Base-by-base conservation (phyloP, 2,113 vertebrate species). In the pig (Sus scrofa) region DNA sequence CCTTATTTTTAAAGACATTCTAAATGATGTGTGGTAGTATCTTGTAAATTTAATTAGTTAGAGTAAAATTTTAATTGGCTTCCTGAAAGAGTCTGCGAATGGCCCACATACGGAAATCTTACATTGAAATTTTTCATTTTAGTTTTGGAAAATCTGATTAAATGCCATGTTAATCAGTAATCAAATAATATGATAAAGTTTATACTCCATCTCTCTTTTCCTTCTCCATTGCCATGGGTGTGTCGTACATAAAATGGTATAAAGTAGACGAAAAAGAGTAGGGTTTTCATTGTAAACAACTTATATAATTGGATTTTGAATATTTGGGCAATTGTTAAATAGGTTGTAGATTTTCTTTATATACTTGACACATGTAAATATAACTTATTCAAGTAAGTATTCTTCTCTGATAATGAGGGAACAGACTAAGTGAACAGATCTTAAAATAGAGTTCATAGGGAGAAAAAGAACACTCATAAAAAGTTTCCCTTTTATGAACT, bases 1-100 rank as follows among this genome's bases (percentile, higher is more conserved):
- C 34, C 70, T 91, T 63, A 56, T 39, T 58, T 93, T 84, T 75
- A 90, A 86, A 60, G 20, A n/a, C 11, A 74, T 87, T 82, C 56
- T 78, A 37, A 68, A 81, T n/a, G 2, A 3, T 58, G 20, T 44
- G 5, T 56, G 54, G 32, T 60, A 37, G 4, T 30, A 52, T 89
- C 20, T 34, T 19, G 1, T 70, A 20, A 7, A 82, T 93, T 58
- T 83, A 78, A 74, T 78, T 75, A 65, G 39, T 58, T 77, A 13
- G 4, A 74, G 27, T 34, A 70, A 30, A 85, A 54, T 73, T 93
- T 81, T 56, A 83, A 44, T 34, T 82, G 56, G 27, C 39, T 58
- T 44, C 12, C 68, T 82, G 8, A 68, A 95, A 73, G 24, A 60
- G 7, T 7, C 1, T 62, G 11, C 54, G 8, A 16, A 44, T 52